Conservation (phyloP, 1,140 invertebrate genomes). For the Drosophila truncata region DNA sequence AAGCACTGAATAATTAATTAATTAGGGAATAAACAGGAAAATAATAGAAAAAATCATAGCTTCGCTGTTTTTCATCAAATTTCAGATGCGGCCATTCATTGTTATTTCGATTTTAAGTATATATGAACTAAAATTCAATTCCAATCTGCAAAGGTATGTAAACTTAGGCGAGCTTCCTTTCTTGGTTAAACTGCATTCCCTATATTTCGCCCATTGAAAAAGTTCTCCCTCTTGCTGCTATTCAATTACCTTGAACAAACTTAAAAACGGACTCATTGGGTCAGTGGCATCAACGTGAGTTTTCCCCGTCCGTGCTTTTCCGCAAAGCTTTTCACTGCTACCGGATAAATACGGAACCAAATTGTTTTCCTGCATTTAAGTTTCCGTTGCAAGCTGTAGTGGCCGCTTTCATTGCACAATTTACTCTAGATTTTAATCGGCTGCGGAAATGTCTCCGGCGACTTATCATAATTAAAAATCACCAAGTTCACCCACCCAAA, state of each 20-base stretch:
- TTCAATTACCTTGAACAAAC: constrained; percentile 52
- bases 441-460: constrained; percentile 64
- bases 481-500: constrained; percentile 62
- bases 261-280: constrained; percentile 69
- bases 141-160: too few relatives aligned
- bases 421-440: constrained; percentile 76
- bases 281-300: constrained; percentile 68
- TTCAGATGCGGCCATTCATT: too few relatives aligned
- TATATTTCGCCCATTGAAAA: not conserved
- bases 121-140: too few relatives aligned
- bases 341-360: constrained; percentile 72
- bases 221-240: too few relatives aligned
- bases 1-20: too few relatives aligned
- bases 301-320: not conserved
- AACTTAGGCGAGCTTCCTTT: too few relatives aligned
- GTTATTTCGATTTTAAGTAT: too few relatives aligned
- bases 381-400: constrained; percentile 17
- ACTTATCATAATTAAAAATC: constrained; percentile 82
- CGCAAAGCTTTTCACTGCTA: constrained; percentile 47
- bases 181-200: not conserved
- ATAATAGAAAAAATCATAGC: too few relatives aligned
- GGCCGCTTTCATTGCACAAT: constrained; percentile 43
- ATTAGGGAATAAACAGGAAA: too few relatives aligned
- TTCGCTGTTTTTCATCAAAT: too few relatives aligned
- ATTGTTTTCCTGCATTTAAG: constrained; percentile 39